Base-by-base conservation (phyloP, 2,888 invertebrate species). In the Rhaphigaster nebulosa region DNA sequence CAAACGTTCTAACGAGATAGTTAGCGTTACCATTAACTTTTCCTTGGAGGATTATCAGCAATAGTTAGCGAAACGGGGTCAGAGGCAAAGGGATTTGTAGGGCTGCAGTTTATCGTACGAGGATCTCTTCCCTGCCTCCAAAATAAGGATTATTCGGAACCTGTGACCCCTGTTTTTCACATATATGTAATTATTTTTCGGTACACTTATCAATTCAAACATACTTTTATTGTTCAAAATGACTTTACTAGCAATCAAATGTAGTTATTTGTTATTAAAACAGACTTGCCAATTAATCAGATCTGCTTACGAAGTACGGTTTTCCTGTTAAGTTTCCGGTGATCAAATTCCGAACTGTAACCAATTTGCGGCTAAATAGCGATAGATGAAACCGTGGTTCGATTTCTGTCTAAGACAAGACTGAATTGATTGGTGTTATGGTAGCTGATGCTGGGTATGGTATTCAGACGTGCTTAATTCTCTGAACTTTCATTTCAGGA, bases 1-100 rank as follows among this genome's bases (percentile, higher is more conserved):
- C 65, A 65, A 65, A 65, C 65, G 65, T 65, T 65, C 65, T 65
- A 65, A 65, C 65, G 29, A 65, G 65, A 65, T 29, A 65, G 65
- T 65, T 65, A 13, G 65, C 10, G 65, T 29, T 65, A 5, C 3
- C 29, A 65, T 65, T 65, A 65, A 65, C 65, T 65, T 65, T 65
- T 65, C 65, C 65, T 65, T 29, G 65, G 60, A 60, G 60, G 65
- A 65, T 65, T 65, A 65, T 65, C 65, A 29, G 65, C 65, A 65
- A 65, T 65, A 65, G 65, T 65, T 65, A 65, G 65, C 65, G 29
- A 29, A n/a, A 65, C n/a, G 65, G 29, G 65, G 29, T 65, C 65
- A 65, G 65, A 65, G 65, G 65, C 65, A 29, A 65, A 65, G 29
- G 65, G 65, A 65, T 65, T 65, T 65, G 65, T 65, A 29, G 65